Conservation (phyloP, 92 coral and sea anemone species). For the Meandrina meandrites region DNA sequence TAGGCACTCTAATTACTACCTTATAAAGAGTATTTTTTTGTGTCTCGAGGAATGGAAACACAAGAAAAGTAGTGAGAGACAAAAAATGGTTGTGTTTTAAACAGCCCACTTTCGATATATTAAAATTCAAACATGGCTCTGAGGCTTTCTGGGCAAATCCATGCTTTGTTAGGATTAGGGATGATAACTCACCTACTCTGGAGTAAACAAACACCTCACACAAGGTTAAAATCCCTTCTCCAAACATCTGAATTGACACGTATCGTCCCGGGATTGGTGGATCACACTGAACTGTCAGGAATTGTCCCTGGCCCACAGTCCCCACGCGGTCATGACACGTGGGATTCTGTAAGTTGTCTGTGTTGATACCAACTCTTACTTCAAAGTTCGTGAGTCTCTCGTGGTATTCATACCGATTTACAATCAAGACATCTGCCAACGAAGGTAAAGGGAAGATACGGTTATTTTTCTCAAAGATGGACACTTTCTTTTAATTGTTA, state of each 20-base stretch:
- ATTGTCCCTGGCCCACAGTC: conserved; percentile 87
- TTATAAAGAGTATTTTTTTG: too few relatives aligned
- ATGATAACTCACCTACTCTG: conserved; percentile 73
- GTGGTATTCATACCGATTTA: conserved; percentile 77
- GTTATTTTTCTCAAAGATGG: background rate
- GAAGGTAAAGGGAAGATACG: background rate
- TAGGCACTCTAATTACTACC: too few relatives aligned
- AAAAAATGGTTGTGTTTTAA: too few relatives aligned
- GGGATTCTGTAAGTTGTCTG: conserved; percentile 70
- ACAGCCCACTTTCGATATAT: too few relatives aligned
- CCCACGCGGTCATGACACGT: conserved; percentile 92
- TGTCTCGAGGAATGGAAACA: too few relatives aligned
- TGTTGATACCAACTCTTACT: conserved; percentile 83
- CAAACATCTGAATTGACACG: conserved; percentile 95
- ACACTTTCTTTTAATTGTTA: background rate
- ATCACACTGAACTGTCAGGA: conserved; percentile 73
- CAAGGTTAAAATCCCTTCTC: conserved; percentile 80
- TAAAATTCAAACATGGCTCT: too few relatives aligned
- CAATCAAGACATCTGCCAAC: conserved; percentile 74
- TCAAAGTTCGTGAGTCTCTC: conserved; percentile 92
- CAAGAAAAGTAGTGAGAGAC: too few relatives aligned
- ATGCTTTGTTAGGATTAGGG: too few relatives aligned
- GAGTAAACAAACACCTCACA: conserved; percentile 95
- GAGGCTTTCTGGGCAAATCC: too few relatives aligned
- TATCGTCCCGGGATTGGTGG: conserved; percentile 98